phyloP scores from a whole-genome alignment of 2,113 vertebrate genomes.

The Talpa occidentalis region DNA sequence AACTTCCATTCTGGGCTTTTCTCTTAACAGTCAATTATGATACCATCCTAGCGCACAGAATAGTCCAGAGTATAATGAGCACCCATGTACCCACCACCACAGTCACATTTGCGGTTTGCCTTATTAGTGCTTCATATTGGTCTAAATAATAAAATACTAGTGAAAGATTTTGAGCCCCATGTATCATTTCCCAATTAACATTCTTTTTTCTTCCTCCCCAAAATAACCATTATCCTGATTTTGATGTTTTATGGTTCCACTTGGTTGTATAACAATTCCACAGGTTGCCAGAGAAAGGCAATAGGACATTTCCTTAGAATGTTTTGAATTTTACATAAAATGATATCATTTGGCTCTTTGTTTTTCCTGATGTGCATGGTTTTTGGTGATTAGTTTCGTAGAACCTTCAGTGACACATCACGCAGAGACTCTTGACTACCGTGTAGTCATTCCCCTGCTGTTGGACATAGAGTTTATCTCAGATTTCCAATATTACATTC shows the following conservation, averaged over 20 bases:
- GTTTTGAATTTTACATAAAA: background rate
- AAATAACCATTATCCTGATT: background rate
- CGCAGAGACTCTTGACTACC: background rate
- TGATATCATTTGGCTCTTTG: background rate
- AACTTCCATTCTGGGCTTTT: background rate
- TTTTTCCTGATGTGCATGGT: background rate
- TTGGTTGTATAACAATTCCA: background rate
- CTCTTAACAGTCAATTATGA: background rate
- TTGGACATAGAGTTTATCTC: background rate
- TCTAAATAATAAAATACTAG: background rate
- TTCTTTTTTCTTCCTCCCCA: background rate
- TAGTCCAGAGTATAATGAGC: background rate
- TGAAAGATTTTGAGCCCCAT: background rate
- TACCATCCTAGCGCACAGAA: background rate
- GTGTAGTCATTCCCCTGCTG: background rate
- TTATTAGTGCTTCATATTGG: background rate
- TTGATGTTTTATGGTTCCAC: background rate
- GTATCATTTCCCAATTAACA: background rate
- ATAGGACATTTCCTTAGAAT: background rate
- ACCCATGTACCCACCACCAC: accelerated
- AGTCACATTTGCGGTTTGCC: background rate
- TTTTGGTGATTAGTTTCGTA: background rate
- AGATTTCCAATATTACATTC: background rate
- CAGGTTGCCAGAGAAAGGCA: background rate
- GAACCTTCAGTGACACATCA: background rate